A percentile compares a stretch with the other conserved stretches of the same genome.
These are phyloP conservation scores for Acleris literana DNA, from an alignment of 2,888 invertebrate species.

Conservation along the genomic window DNA sequence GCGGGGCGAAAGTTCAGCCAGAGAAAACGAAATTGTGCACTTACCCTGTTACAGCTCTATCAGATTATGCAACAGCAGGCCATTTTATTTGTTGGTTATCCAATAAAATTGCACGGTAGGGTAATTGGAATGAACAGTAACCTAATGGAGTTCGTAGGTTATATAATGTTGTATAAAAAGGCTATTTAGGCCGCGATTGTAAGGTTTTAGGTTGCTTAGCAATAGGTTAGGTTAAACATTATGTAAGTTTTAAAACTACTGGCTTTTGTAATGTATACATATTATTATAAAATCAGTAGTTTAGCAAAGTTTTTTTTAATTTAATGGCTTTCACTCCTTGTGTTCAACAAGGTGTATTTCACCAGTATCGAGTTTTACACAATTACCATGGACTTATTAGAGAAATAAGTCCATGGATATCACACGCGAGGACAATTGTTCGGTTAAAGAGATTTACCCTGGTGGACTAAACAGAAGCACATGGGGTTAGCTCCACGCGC, in stretches of 20 bases:
- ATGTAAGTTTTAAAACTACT: background rate
- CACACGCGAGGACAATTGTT: no score
- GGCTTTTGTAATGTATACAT: background rate
- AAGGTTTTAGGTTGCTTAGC: conserved; percentile 16
- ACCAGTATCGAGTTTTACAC: no score
- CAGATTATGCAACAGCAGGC: conserved; percentile 24
- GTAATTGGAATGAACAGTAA: conserved; percentile 34
- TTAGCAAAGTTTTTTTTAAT: no score
- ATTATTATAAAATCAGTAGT: no score
- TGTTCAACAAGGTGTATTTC: no score
- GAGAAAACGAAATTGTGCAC: conserved; percentile 58
- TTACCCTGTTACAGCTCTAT: conserved; percentile 35
- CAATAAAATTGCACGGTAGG: conserved; percentile 33
- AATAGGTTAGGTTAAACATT: conserved; percentile 8
- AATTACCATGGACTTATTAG: no score
- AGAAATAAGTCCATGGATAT: no score
- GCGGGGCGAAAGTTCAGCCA: conserved; percentile 66
- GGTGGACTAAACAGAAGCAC: no score
- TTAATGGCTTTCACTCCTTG: no score
- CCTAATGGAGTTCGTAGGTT: conserved; percentile 31
- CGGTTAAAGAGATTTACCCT: no score
- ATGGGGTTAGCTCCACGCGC: no score
- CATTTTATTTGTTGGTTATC: conserved; percentile 36
- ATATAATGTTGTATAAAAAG: conserved; percentile 16
- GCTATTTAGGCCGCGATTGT: conserved; percentile 20